phyloP scores from a whole-genome alignment of 2,797 vertebrate species.

The Phyllotis vaccarum region DNA sequence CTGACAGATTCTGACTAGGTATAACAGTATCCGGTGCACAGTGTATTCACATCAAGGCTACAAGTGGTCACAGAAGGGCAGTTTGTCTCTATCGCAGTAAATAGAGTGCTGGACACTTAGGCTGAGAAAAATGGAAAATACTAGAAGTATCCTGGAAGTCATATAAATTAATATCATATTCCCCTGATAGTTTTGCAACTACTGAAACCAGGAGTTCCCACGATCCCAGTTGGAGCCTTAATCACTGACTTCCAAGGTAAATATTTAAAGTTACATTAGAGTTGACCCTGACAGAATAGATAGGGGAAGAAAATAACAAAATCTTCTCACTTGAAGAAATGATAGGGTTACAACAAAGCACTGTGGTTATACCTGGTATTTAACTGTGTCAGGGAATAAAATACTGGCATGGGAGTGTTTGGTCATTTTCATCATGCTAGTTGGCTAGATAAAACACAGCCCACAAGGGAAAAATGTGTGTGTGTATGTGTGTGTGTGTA shows the following conservation, averaged over 20 bases:
- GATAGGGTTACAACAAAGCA: not conserved
- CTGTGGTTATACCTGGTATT: not conserved
- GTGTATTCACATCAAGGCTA: not conserved
- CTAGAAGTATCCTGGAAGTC: not conserved
- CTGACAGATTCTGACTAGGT: too few relatives aligned
- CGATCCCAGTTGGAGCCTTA: slow-evolving; percentile 1
- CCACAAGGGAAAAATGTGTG: too few relatives aligned
- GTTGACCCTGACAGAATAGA: not conserved
- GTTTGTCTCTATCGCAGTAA: not conserved
- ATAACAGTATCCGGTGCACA: accelerated
- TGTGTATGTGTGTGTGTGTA: too few relatives aligned
- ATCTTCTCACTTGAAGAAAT: slow-evolving; percentile 3
- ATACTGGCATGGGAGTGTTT: not conserved
- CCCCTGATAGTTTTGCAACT: not conserved
- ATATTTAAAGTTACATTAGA: slow-evolving; percentile 53
- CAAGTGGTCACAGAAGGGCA: accelerated
- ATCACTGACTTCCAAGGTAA: slow-evolving; percentile 65
- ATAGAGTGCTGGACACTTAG: not conserved
- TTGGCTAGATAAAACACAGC: not conserved
- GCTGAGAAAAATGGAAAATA: not conserved
- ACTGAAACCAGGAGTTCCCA: not conserved
- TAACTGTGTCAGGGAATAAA: not conserved
- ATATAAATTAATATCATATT: not conserved
- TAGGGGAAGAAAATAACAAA: slow-evolving; percentile 37
- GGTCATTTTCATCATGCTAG: not conserved